These are phyloP conservation scores for Linnaemya vulpina DNA, from an alignment of 2,888 invertebrate genomes.

Conservation along the genomic window DNA sequence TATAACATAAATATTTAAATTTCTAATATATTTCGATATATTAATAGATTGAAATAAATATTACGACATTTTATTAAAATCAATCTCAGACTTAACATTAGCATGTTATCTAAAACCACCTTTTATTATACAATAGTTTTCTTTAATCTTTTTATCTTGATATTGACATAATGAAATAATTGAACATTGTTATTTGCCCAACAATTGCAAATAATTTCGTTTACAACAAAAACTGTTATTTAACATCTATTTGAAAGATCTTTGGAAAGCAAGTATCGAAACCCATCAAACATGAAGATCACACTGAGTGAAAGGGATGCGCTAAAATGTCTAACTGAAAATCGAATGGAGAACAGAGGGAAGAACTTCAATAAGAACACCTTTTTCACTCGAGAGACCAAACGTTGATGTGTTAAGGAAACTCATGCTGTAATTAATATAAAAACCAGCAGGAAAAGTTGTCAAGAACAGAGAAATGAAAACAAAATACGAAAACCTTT, in stretches of 20 bases:
- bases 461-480: conserved; percentile 22
- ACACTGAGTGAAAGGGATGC: conserved; percentile 58
- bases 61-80: too few species aligned
- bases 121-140: too few species aligned
- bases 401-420: conserved; percentile 10
- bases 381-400: conserved; percentile 47
- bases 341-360: conserved; percentile 31
- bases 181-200: neutral
- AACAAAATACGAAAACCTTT: conserved; percentile 16
- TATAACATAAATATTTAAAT: too few species aligned
- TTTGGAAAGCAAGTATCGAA: conserved; percentile 14
- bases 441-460: conserved; percentile 33
- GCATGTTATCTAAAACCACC: too few species aligned
- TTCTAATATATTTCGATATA: too few species aligned
- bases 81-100: too few species aligned
- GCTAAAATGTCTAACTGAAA: conserved; percentile 38
- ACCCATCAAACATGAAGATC: neutral
- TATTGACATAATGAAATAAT: neutral
- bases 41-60: too few species aligned
- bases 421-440: neutral
- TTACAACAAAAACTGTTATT: conserved; percentile 9
- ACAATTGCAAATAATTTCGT: neutral
- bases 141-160: too few species aligned
- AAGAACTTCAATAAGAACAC: conserved; percentile 3
- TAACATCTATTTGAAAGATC: conserved; percentile 16